Evolutionary conservation across 2,113 vertebrate genomes (phyloP).

Genomic region (Guaruba guarouba): DNA sequence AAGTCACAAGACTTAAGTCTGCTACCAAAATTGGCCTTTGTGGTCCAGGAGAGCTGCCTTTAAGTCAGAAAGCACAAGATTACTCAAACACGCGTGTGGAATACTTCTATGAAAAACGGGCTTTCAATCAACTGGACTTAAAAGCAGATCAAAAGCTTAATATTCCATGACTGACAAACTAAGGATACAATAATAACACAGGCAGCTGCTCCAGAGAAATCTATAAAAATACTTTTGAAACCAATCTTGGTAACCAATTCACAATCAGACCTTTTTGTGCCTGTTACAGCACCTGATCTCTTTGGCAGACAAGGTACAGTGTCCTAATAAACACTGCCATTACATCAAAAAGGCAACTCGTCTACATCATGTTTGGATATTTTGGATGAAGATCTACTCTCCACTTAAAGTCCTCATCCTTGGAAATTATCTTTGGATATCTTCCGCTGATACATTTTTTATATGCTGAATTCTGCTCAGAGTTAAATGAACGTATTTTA

Average conservation of each 20-base stretch:
- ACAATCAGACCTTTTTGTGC: not conserved
- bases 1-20: not conserved
- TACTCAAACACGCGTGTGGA: not conserved
- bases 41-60: not conserved
- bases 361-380: not conserved
- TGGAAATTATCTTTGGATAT: not conserved
- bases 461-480: not conserved
- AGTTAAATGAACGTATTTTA: not conserved
- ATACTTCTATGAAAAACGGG: not conserved
- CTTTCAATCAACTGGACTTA: not conserved
- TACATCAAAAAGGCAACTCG: not conserved
- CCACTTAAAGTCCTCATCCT: not conserved
- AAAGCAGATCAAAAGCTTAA: not conserved
- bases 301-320: not conserved
- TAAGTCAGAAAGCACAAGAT: not conserved
- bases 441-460: not conserved
- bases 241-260: not conserved
- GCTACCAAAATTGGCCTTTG: not conserved
- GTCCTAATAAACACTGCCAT: not conserved
- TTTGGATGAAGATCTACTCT: not conserved
- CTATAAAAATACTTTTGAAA: not conserved
- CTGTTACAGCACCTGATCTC: not conserved
- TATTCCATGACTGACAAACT: not conserved
- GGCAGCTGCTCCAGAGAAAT: not conserved
- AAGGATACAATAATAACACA: not conserved